phyloP scores from a whole-genome alignment of 2,113 vertebrate species.

The Oreochromis spilurus region DNA sequence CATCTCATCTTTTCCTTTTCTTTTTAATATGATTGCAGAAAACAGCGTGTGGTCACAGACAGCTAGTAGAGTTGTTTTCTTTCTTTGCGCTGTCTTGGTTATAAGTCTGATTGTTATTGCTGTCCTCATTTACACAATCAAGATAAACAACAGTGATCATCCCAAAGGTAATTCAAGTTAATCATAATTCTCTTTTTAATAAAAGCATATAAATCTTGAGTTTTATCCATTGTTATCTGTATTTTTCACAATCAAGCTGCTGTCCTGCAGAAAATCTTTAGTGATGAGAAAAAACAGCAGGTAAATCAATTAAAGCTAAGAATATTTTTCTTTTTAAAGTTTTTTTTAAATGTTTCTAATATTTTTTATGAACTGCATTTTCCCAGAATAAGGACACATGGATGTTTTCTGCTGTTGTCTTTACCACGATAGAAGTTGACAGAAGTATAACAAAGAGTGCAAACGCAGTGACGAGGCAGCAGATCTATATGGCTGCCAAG shows the following conservation, averaged over 20 bases:
- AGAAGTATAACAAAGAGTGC: neutral
- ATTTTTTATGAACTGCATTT: neutral
- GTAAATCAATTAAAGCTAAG: accelerated
- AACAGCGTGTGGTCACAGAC: accelerated
- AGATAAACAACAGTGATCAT: neutral
- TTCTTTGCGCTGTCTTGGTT: accelerated
- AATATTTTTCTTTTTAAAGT: neutral
- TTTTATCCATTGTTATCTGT: neutral
- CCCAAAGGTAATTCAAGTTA: neutral
- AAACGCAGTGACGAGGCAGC: accelerated
- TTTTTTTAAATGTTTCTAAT: neutral
- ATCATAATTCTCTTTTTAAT: neutral
- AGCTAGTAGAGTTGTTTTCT: neutral
- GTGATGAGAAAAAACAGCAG: neutral
- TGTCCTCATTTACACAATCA: neutral
- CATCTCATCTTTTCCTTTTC: neutral
- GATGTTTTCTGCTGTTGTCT: neutral
- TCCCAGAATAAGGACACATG: neutral
- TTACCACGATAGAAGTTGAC: neutral
- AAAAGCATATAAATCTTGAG: neutral
- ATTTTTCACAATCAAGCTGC: neutral
- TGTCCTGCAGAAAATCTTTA: neutral
- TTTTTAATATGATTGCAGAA: neutral
- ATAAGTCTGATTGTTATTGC: neutral
- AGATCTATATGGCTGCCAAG: neutral